Conservation (phyloP, 2,113 vertebrate species). For the Pardalotus punctatus region DNA sequence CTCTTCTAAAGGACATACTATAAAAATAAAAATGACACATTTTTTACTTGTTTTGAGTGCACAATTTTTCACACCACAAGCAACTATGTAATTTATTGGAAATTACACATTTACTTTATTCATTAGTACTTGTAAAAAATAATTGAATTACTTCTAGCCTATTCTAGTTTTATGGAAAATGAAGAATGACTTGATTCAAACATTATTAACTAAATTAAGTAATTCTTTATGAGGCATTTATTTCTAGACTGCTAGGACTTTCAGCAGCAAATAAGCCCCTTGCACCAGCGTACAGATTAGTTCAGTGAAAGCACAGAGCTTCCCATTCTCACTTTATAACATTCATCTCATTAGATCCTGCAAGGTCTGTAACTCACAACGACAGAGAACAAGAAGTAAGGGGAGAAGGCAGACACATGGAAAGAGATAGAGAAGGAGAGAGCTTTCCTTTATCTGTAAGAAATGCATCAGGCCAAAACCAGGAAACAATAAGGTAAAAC, state of each 20-base stretch:
- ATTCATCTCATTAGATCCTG: constrained; percentile 71
- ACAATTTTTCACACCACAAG: constrained; percentile 27
- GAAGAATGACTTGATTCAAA: constrained; percentile 60
- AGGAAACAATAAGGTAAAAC: not conserved
- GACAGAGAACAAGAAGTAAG: not conserved
- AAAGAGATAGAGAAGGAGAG: not conserved
- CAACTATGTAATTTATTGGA: constrained; percentile 58
- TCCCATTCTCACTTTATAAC: constrained; percentile 7
- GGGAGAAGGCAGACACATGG: not conserved
- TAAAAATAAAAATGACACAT: constrained; percentile 37
- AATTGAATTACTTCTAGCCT: constrained; percentile 40
- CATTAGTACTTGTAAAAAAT: constrained; percentile 53
- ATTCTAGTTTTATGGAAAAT: constrained; percentile 61
- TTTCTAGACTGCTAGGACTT: constrained; percentile 33
- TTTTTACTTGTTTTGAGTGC: constrained; percentile 46
- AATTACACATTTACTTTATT: constrained; percentile 55
- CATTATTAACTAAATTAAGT: constrained; percentile 59
- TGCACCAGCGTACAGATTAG: not conserved
- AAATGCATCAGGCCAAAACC: not conserved
- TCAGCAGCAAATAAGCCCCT: constrained; percentile 10
- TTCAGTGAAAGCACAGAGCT: not conserved
- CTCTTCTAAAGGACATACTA: constrained; percentile 8
- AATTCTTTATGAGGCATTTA: constrained; percentile 56
- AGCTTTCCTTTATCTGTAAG: not conserved
- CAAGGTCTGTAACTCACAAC: not conserved